Percentiles rank a stretch among this genome's conserved stretches.
phyloP scores from a whole-genome alignment of 1,140 invertebrate species.

The Drosophila sturtevanti region DNA sequence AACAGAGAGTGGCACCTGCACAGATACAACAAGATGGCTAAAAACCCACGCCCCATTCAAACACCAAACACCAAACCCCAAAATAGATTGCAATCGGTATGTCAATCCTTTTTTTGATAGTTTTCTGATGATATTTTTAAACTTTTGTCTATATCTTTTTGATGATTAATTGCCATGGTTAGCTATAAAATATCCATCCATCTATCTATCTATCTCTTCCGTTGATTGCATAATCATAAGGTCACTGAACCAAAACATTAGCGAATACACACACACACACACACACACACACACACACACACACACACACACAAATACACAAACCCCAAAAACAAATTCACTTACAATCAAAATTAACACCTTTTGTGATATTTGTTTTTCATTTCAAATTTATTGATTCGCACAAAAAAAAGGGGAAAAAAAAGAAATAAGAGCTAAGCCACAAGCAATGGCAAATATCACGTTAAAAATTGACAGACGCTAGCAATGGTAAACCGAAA shows the following conservation, averaged over 20 bases:
- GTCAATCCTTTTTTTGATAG: slow-evolving; percentile 44
- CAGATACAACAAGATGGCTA: neutral
- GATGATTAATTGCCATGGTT: slow-evolving; percentile 5
- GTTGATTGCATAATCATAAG: slow-evolving; percentile 48
- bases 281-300: no score
- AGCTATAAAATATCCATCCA: no score
- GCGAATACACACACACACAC: no score
- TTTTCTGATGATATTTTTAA: slow-evolving; percentile 51
- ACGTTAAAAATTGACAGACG: slow-evolving; percentile 24
- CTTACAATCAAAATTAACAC: slow-evolving; percentile 78
- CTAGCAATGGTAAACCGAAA: neutral
- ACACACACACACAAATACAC: no score
- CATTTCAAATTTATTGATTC: neutral
- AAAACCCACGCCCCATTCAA: slow-evolving; percentile 1
- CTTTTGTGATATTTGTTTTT: slow-evolving; percentile 62
- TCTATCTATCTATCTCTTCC: neutral
- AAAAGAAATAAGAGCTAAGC: neutral
- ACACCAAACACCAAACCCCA: slow-evolving; percentile 23
- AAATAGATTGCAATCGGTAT: slow-evolving; percentile 36
- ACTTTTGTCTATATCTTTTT: slow-evolving; percentile 20
- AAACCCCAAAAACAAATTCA: slow-evolving; percentile 40
- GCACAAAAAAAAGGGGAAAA: slow-evolving; percentile 13
- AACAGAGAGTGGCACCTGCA: slow-evolving; percentile 41
- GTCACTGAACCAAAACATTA: slow-evolving; percentile 65
- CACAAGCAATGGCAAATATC: slow-evolving; percentile 20